Evolutionary conservation across 2,797 vertebrate species (phyloP).

Genomic region (Acestrorhynchus altus): DNA sequence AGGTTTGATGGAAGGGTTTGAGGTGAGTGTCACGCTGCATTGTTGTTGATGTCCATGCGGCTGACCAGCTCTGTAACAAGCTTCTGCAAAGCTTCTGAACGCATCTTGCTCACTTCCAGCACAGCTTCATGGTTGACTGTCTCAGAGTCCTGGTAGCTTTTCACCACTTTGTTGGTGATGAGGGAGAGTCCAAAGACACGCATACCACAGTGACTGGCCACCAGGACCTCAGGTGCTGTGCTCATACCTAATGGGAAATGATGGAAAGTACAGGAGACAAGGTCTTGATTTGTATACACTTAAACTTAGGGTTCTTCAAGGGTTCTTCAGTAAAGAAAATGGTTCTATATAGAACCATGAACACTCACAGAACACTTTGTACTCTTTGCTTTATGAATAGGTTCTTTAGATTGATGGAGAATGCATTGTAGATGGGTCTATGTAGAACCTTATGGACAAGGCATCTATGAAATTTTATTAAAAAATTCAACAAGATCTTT

Average conservation of each 20-base stretch:
- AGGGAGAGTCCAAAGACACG: slow-evolving; percentile 82
- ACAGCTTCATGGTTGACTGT: slow-evolving; percentile 78
- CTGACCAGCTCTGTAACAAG: slow-evolving; percentile 77
- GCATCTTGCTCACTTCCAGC: slow-evolving; percentile 74
- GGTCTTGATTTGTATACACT: slow-evolving; percentile 21
- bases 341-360: too few relatives aligned
- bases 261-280: background rate
- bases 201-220: slow-evolving; percentile 79
- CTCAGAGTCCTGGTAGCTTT: slow-evolving; percentile 75
- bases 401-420: too few relatives aligned
- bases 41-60: slow-evolving; percentile 80
- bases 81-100: slow-evolving; percentile 75
- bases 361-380: too few relatives aligned
- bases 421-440: too few relatives aligned
- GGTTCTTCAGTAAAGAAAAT: too few relatives aligned
- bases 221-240: slow-evolving; percentile 78
- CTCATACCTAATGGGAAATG: slow-evolving; percentile 77
- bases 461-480: too few relatives aligned
- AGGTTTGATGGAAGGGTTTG: background rate
- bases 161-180: slow-evolving; percentile 84
- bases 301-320: too few relatives aligned
- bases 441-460: too few relatives aligned
- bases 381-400: too few relatives aligned
- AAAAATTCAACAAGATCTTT: too few relatives aligned
- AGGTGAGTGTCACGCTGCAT: slow-evolving; percentile 53